Base-by-base conservation (phyloP, 2,113 vertebrate genomes). In the Antennarius striatus region DNA sequence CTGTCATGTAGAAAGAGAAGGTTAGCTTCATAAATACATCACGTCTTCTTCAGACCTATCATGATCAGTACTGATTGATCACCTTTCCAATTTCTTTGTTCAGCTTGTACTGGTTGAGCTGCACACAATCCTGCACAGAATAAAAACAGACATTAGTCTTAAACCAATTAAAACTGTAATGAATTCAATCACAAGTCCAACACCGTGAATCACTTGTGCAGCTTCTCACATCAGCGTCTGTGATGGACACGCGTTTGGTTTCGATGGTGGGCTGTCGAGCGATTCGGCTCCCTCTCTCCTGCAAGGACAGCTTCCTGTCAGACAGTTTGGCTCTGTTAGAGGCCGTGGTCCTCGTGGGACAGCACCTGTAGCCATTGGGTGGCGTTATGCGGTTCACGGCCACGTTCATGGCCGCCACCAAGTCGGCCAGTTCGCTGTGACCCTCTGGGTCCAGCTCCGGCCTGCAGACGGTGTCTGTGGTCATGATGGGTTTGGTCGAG, bases 1-100 rank as follows among this genome's bases (percentile, higher is more conserved):
- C 97, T 99, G 77, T 5, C 67, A 79, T 68, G 28, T 64, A 59
- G 79, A 59, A 61, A 57, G 43, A 77, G n/a, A 51, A 70, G 1
- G 3, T n/a, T 28, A 30, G 17, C 5, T 63, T 59, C n/a, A 49
- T 40, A 56, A 52, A 29, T 17, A 28, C 48, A 56, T 70, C 56
- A 46, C 10, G n/a, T 56, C 4, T 64, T 6, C 30, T 53, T 57
- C 12, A 48, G 2, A 3, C 4, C 36, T 36, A 10, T 17, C 3
- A 28, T n/a, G 28, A 11, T 3, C 17, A 15, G 6, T 2, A n/a
- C 3, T 15, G 42, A 10, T 36, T 11, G n/a, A 22, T 84, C 89
- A 97, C 97, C 95, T 98, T 98, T 87, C 97, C 96, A 69, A 98
- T 98, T 90, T 98, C 94, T 3, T 87, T 94, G 83, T 96, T 95